A percentile compares a stretch with the other conserved stretches of the same genome.
Evolutionary conservation across 2,888 invertebrate genomes (phyloP).

Genomic region (Conistra vaccinii): DNA sequence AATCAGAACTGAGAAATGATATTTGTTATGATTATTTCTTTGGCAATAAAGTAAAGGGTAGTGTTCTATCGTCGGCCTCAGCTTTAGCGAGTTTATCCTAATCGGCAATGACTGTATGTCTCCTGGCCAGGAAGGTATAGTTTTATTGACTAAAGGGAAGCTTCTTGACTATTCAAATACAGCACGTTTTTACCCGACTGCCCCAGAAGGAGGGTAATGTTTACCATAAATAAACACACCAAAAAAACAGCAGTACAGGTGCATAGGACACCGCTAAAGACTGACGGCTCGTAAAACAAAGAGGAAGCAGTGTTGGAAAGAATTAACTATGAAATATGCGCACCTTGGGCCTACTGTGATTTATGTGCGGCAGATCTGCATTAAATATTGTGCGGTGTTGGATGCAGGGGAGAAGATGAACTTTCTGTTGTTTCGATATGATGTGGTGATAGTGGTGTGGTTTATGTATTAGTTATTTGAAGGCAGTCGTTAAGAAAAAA

Average conservation of each 20-base stretch:
- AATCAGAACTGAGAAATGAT: slow-evolving; percentile 2
- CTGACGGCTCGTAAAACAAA: slow-evolving; percentile 84
- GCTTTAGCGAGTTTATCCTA: neutral
- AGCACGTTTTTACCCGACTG: neutral
- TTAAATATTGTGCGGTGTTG: slow-evolving; percentile 76
- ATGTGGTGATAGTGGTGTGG: slow-evolving; percentile 22
- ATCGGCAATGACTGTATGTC: neutral
- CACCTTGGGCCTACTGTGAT: slow-evolving; percentile 86
- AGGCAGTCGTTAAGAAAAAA: neutral
- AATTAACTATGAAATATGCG: slow-evolving; percentile 91
- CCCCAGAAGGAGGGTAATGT: too few species aligned
- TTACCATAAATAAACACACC: slow-evolving; percentile 27
- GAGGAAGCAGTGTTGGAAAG: slow-evolving; percentile 82
- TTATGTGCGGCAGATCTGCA: slow-evolving; percentile 85
- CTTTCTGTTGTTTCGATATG: slow-evolving; percentile 42
- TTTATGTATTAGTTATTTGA: neutral
- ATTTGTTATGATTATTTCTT: neutral
- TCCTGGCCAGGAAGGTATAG: neutral
- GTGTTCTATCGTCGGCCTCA: neutral
- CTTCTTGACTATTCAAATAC: neutral
- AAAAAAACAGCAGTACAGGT: slow-evolving; percentile 72
- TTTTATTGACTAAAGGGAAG: neutral
- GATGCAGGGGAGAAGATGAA: slow-evolving; percentile 61
- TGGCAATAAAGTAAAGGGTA: slow-evolving; percentile 1
- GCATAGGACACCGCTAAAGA: slow-evolving; percentile 76